A percentile compares a stretch with the other conserved stretches of the same genome.
Conservation (phyloP, 2,797 vertebrate genomes). For the Threskiornis aethiopicus region DNA sequence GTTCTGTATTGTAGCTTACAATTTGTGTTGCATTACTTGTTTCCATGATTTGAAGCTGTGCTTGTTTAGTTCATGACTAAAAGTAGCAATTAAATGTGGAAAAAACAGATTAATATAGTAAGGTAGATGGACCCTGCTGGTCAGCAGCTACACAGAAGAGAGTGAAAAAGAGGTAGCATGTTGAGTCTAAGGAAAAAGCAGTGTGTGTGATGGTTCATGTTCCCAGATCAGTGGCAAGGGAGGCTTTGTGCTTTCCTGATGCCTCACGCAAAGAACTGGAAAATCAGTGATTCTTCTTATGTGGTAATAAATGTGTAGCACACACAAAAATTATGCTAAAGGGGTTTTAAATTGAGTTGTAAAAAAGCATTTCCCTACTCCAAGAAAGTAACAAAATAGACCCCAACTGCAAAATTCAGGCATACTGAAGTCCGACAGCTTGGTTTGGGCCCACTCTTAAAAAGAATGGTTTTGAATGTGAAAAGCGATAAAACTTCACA, state of each 20-base stretch:
- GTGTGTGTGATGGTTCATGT: accelerated
- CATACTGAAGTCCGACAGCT: neutral
- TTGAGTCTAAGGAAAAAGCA: neutral
- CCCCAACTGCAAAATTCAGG: neutral
- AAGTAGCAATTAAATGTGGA: neutral
- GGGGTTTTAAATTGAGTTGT: neutral
- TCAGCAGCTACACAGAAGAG: neutral
- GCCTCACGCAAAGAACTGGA: neutral
- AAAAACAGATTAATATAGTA: neutral
- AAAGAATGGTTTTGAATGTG: neutral
- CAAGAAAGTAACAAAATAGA: neutral
- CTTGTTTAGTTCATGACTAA: neutral
- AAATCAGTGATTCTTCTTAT: neutral
- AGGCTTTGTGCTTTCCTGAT: neutral
- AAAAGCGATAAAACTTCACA: neutral
- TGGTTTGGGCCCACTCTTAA: neutral
- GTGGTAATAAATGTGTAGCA: neutral
- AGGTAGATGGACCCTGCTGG: neutral
- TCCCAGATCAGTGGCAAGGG: neutral
- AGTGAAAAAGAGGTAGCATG: neutral
- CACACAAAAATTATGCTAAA: neutral
- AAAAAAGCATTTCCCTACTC: neutral
- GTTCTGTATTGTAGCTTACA: neutral
- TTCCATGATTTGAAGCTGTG: neutral
- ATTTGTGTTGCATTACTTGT: neutral